These are phyloP conservation scores for Phorcus lineatus DNA, from an alignment of 2,888 invertebrate genomes.

Conservation along the genomic window DNA sequence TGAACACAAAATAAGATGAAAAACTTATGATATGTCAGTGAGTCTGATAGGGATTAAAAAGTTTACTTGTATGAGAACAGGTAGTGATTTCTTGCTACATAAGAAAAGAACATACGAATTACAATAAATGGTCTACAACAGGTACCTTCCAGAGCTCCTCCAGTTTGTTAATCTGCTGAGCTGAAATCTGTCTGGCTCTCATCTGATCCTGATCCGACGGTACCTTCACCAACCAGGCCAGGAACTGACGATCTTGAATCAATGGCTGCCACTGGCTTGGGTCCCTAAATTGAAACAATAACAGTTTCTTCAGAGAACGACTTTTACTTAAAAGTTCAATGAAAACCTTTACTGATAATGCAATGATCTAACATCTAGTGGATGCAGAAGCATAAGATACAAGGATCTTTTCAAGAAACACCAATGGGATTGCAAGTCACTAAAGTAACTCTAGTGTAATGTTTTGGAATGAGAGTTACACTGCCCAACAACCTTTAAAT, in stretches of 20 bases:
- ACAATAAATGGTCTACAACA: too few species aligned
- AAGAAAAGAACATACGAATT: too few species aligned
- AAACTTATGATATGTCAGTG: not conserved
- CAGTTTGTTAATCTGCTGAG: slow-evolving; percentile 96
- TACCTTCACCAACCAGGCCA: slow-evolving; percentile 93
- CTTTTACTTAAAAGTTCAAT: not conserved
- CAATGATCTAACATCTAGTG: not conserved
- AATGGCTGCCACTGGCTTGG: slow-evolving; percentile 99
- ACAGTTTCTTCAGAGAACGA: too few species aligned
- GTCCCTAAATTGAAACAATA: slow-evolving; percentile 78
- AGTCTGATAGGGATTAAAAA: not conserved
- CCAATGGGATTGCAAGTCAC: too few species aligned
- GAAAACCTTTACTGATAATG: not conserved
- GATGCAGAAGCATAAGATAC: too few species aligned
- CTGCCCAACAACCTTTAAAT: too few species aligned
- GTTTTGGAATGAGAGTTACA: too few species aligned
- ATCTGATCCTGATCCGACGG: slow-evolving; percentile 97
- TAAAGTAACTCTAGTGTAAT: too few species aligned
- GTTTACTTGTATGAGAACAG: too few species aligned
- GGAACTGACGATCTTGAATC: slow-evolving; percentile 95
- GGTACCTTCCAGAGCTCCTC: slow-evolving; percentile 95
- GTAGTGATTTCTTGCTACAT: too few species aligned
- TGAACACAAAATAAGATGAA: not conserved
- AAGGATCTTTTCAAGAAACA: too few species aligned
- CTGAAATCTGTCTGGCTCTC: slow-evolving; percentile 95